Evolutionary conservation across 64 coral and sea anemone genomes (phyloP).

Genomic region (Astreopora myriophthalma): DNA sequence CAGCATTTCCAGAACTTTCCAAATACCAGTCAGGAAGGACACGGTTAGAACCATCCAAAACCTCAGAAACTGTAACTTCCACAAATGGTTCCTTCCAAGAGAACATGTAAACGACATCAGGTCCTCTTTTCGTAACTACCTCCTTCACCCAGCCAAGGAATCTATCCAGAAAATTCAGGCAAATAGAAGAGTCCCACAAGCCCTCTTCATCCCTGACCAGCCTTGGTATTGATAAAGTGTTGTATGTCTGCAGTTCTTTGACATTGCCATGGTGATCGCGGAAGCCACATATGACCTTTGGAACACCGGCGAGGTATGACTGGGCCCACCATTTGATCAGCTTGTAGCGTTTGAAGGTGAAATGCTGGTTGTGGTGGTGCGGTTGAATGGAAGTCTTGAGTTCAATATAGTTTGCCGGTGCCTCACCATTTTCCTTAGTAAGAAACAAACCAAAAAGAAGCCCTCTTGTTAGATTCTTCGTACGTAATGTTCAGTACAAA

Average conservation of each 20-base stretch:
- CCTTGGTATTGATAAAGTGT: constrained; percentile 88
- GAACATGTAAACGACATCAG: constrained; percentile 83
- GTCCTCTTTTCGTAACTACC: constrained; percentile 57
- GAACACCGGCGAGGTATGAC: constrained; percentile 92
- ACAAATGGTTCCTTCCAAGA: constrained; percentile 82
- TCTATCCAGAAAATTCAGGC: constrained; percentile 85
- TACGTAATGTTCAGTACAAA: too few relatives aligned
- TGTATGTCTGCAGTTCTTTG: constrained; percentile 88
- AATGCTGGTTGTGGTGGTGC: constrained; percentile 73
- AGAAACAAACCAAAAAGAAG: neutral
- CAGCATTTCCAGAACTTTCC: neutral
- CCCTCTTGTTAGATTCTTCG: neutral
- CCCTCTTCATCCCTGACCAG: constrained; percentile 57
- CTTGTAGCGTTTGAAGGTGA: constrained; percentile 92
- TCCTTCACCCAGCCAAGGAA: constrained; percentile 85
- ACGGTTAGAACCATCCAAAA: constrained; percentile 16
- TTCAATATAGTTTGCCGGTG: constrained; percentile 94
- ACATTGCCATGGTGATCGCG: constrained; percentile 82
- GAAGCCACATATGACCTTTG: constrained; percentile 94
- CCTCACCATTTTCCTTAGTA: constrained; percentile 51
- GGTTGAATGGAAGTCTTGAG: constrained; percentile 83
- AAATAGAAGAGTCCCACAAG: constrained; percentile 90
- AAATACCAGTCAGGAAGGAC: constrained; percentile 90
- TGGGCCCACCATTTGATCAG: constrained; percentile 98
- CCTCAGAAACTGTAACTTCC: constrained; percentile 61